Base-by-base conservation (phyloP, 2,797 vertebrate genomes). In the Miichthys miiuy region DNA sequence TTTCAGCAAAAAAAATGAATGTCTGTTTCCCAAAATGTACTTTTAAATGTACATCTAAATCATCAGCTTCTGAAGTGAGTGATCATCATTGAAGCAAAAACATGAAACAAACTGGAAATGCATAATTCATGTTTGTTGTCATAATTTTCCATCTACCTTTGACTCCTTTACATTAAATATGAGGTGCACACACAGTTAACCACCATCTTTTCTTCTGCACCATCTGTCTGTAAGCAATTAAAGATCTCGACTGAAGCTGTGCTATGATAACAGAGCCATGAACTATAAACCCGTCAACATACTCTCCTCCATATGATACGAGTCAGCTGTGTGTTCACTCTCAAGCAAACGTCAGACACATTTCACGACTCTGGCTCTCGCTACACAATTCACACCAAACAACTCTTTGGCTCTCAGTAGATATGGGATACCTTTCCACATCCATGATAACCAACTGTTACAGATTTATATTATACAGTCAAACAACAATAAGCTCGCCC, bases 381-480 rank as follows among this genome's bases (percentile, higher is more conserved):
- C 74, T 60, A 1, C 67, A 47, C n/a, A 16, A 11, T 57, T 87
- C 66, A 60, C 79, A 67, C 58, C 66, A 80, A 87, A 80, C 71
- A 46, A 2, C 80, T 82, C 63, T 42, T 50, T 54, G 79, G 77
- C 77, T 81, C 65, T 41, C 44, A 10, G 80, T 0, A 11, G 72
- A 81, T 34, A 71, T 1, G 41, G 57, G 75, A 81, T 65, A 72
- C 71, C 66, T 80, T 50, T 82, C 63, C 77, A 82, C 68, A 38
- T 73, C 77, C 30, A 77, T 8, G 18, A 81, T 68, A 67, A 80
- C 72, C 88, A 72, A 83, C 81, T 84, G 87, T 84, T 80, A 71
- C 60, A 72, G 75, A 87, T 90, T 87, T 79, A 80, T 79, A 77
- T 75, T 48, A 79, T 75, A 75, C 47, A 81, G 84, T 81, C 72